These are phyloP conservation scores for Torymus texanus DNA, from an alignment of 2,888 invertebrate genomes.

Conservation along the genomic window DNA sequence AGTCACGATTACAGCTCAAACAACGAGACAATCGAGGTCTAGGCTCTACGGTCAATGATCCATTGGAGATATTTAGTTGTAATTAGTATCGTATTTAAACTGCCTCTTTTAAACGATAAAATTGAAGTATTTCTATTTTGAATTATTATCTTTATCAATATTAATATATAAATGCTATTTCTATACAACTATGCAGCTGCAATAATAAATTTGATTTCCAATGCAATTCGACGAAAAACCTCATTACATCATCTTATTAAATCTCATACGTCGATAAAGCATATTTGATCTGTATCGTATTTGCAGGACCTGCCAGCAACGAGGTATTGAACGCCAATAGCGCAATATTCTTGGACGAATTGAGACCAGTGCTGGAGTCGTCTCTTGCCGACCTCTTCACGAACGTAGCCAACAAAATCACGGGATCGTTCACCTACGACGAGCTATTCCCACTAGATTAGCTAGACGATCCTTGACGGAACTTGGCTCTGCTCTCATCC, in stretches of 20 bases:
- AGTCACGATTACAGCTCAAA: constrained; percentile 36
- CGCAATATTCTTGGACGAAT: constrained; percentile 81
- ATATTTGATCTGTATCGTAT: too few species aligned
- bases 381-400: constrained; percentile 82
- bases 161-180: too few species aligned
- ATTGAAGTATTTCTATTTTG: too few species aligned
- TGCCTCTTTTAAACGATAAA: too few species aligned
- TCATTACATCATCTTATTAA: background rate
- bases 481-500: background rate
- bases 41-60: constrained; percentile 47
- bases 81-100: background rate
- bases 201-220: too few species aligned
- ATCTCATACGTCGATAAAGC: too few species aligned
- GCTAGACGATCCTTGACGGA: constrained; percentile 9
- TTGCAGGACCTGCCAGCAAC: constrained; percentile 81
- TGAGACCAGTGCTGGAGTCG: constrained; percentile 81
- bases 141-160: too few species aligned
- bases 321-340: constrained; percentile 82
- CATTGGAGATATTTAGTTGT: constrained; percentile 18
- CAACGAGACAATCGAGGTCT: constrained; percentile 53
- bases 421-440: constrained; percentile 81
- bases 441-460: constrained; percentile 80
- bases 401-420: constrained; percentile 83
- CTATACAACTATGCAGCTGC: too few species aligned
- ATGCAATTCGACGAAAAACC: too few species aligned